Percentiles rank a stretch among this genome's conserved stretches.
phyloP scores from a whole-genome alignment of 2,888 invertebrate genomes.

The Conops quadrifasciatus region DNA sequence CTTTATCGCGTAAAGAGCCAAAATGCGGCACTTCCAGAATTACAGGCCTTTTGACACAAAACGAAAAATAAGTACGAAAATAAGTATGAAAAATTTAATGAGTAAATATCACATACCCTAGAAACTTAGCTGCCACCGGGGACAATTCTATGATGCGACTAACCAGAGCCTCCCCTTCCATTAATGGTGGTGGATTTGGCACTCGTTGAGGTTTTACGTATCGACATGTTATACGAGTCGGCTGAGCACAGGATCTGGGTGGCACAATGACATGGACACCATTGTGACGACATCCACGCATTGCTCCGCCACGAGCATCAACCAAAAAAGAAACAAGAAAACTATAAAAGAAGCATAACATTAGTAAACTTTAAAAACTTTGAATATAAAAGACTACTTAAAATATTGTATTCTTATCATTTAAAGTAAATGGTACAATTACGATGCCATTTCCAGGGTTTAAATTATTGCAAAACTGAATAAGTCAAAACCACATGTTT shows the following conservation, averaged over 20 bases:
- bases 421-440: too few relatives aligned
- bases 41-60: constrained; percentile 73
- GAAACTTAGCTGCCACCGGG: constrained; percentile 94
- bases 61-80: constrained; percentile 6
- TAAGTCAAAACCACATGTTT: too few relatives aligned
- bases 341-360: too few relatives aligned
- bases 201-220: constrained; percentile 75
- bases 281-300: constrained; percentile 98
- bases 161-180: constrained; percentile 98
- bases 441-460: too few relatives aligned
- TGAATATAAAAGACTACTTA: too few relatives aligned
- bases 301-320: constrained; percentile 98
- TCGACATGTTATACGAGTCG: constrained; percentile 95
- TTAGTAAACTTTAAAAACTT: too few relatives aligned
- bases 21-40: constrained; percentile 97
- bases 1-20: constrained; percentile 90
- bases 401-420: too few relatives aligned
- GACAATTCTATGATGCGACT: constrained; percentile 94
- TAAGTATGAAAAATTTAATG: not conserved
- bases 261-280: constrained; percentile 97
- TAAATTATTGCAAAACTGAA: too few relatives aligned
- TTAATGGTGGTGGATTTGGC: constrained; percentile 90
- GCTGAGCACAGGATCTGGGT: constrained; percentile 92
- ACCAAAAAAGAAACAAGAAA: constrained; percentile 99
- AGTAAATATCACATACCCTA: constrained; percentile 76